Conservation (phyloP, 2,888 invertebrate genomes). For the Ophonus ardosiacus region DNA sequence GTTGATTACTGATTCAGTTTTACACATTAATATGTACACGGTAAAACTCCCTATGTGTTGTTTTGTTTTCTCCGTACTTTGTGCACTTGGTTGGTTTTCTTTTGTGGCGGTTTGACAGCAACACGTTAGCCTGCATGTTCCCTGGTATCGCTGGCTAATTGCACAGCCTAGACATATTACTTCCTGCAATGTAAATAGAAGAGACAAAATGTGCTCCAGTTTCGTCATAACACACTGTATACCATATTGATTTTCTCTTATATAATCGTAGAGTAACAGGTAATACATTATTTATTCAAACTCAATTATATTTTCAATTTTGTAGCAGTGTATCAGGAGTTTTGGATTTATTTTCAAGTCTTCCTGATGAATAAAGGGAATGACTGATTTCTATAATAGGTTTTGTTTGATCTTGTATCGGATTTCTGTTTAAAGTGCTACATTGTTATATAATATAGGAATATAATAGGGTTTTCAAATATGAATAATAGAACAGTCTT, state of each 20-base stretch:
- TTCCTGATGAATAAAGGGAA: neutral
- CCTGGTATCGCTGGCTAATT: neutral
- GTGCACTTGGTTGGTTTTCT: neutral
- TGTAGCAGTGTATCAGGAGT: neutral
- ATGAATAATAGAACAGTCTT: neutral
- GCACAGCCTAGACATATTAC: slow-evolving; percentile 12
- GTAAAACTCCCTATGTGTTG: neutral
- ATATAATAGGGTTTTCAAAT: neutral
- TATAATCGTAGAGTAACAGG: slow-evolving; percentile 9
- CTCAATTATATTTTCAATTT: slow-evolving; percentile 40
- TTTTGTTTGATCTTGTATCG: neutral
- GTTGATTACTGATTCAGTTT: no score
- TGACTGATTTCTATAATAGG: neutral
- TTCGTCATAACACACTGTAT: neutral
- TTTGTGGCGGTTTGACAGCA: slow-evolving; percentile 24
- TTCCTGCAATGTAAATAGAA: slow-evolving; percentile 22
- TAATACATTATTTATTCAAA: slow-evolving; percentile 41
- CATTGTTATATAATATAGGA: neutral
- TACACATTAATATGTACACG: no score
- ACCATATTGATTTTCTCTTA: slow-evolving; percentile 5
- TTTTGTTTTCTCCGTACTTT: neutral
- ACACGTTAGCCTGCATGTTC: neutral
- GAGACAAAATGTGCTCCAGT: neutral
- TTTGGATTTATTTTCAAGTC: slow-evolving; percentile 13
- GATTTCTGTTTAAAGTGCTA: neutral